Evolutionary conservation across 2,888 invertebrate genomes (phyloP), one percentile per base, ranked within the genome.

Genomic region (Anaspis maculata): DNA sequence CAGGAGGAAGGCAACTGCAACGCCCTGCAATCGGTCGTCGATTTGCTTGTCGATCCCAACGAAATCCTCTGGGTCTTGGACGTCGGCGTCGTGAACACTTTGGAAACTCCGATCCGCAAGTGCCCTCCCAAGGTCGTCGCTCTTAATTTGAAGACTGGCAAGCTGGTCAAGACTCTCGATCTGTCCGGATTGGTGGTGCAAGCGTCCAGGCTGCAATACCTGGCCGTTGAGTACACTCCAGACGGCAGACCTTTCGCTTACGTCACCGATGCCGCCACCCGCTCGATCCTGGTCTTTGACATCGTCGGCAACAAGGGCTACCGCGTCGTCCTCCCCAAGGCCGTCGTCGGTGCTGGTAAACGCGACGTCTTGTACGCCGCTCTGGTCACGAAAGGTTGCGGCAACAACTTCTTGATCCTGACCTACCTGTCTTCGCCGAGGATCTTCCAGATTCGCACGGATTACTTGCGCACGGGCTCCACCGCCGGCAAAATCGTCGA

Each of bases 61-160:
- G 76, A 77, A 27, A 73, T 78, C 40, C 66, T 85, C 5, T 85
- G 85, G 85, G 71, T 77, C 0, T 62, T 85, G 39, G 84, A 85
- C 53, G 72, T 71, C 7, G 85, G 85, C 9, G 71, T 82, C 25
- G 72, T 80, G 1, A 78, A 83, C 44, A 77, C 79, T 0, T 50
- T 83, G 34, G 75, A 76, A 37, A 66, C 70, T 1, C 80, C 83
- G 0, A 66, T 75, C 3, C 71, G 77, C 32, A 71, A 73, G 7
- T 81, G 82, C 48, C 70, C 76, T 0, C 81, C 84, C 0, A 84
- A 83, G 57, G 73, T 83, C 5, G 46, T 57, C 14, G 55, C 49
- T 6, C 34, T 56, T 13, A 49, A 48, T 34, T 25, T 51, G 4
- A 34, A 41, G 16, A 56, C 49, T 12, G 72, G 72, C 27, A 77